Conservation (phyloP, 2,888 invertebrate genomes). For the Neoitamus cyanurus region DNA sequence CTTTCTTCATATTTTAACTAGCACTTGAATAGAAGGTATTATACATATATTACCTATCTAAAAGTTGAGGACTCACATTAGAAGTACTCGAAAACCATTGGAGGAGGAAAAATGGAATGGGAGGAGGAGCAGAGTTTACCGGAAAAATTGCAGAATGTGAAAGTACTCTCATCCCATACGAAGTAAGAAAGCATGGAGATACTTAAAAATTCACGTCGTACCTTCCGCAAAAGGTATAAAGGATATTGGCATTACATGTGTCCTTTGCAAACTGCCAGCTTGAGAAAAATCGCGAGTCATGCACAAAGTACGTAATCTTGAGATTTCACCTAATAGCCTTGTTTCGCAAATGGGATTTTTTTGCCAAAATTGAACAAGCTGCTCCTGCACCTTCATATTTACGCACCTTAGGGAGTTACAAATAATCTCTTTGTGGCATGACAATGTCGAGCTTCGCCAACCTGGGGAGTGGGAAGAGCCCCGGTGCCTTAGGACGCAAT, state of each 20-base stretch:
- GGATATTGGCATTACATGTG: background rate
- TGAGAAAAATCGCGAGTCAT: background rate
- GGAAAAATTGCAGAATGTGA: background rate
- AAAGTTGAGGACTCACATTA: no score
- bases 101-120: no score
- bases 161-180: background rate
- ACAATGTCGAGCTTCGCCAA: background rate
- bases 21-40: no score
- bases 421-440: background rate
- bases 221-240: background rate
- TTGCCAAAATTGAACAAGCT: background rate
- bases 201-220: background rate
- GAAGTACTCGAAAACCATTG: no score
- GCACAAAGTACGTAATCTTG: background rate
- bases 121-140: no score
- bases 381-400: background rate
- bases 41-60: no score
- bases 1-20: no score
- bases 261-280: background rate
- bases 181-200: background rate
- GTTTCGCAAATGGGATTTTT: constrained; percentile 1
- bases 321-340: background rate
- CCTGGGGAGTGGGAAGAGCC: background rate
- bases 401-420: background rate
- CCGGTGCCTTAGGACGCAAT: background rate